Evolutionary conservation across 2,888 invertebrate genomes (phyloP).

Genomic region (Imbricaverruca yamaguchii): DNA sequence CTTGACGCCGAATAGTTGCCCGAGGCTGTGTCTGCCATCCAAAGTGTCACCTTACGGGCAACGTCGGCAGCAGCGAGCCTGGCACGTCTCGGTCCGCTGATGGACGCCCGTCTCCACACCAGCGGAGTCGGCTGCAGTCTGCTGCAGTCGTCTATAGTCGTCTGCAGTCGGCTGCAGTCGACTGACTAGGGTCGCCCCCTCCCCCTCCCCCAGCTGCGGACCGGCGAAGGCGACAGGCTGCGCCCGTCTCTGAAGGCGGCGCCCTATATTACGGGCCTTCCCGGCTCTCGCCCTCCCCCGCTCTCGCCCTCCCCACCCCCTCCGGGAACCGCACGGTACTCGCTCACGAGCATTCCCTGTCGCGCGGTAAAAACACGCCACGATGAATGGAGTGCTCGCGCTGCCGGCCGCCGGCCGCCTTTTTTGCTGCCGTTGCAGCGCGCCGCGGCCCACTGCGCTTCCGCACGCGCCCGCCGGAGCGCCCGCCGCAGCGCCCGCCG

Average conservation of each 20-base stretch:
- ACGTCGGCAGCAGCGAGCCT: too few species aligned
- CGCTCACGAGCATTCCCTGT: not conserved
- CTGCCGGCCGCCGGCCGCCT: not conserved
- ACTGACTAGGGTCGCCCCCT: too few species aligned
- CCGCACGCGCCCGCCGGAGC: not conserved
- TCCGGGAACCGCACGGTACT: not conserved
- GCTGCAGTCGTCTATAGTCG: too few species aligned
- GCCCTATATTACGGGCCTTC: too few species aligned
- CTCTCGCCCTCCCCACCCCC: not conserved
- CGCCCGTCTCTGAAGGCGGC: too few species aligned
- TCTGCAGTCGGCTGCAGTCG: too few species aligned
- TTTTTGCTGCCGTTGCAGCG: not conserved
- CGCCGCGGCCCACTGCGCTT: not conserved
- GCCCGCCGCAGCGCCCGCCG: not conserved
- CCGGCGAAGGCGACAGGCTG: not conserved
- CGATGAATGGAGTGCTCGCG: slow-evolving; percentile 4
- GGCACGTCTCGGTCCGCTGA: too few species aligned
- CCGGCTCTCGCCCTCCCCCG: not conserved
- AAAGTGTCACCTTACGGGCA: too few species aligned
- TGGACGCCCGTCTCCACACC: too few species aligned
- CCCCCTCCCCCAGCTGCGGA: not conserved
- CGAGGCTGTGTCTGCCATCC: too few species aligned
- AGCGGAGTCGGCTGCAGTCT: too few species aligned
- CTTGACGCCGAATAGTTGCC: too few species aligned
- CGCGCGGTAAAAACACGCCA: not conserved